These are phyloP conservation scores for Drosophila micromelanica DNA, from an alignment of 1,140 invertebrate species.

Conservation along the genomic window DNA sequence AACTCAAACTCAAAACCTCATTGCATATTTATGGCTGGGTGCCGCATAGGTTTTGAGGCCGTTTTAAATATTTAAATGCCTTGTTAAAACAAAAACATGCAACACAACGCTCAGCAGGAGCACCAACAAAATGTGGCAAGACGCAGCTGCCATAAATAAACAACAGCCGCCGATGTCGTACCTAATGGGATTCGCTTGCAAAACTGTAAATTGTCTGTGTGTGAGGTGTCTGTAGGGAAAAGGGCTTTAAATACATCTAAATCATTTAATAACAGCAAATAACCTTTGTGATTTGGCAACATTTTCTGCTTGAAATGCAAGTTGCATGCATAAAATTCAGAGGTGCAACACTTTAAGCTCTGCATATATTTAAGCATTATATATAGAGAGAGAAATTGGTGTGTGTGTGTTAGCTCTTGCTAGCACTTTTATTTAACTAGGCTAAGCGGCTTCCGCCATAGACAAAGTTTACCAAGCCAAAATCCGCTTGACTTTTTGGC, in stretches of 20 bases:
- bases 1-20: conserved; percentile 47
- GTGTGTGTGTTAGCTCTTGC: conserved; percentile 36
- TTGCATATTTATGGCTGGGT: conserved; percentile 71
- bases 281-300: conserved; percentile 13
- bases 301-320: background rate
- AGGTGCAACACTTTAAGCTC: conserved; percentile 12
- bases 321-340: background rate
- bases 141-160: conserved; percentile 78
- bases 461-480: conserved; percentile 71
- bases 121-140: conserved; percentile 28
- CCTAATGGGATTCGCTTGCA: conserved; percentile 35
- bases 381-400: background rate
- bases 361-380: background rate
- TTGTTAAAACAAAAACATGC: conserved; percentile 47
- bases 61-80: conserved; percentile 79
- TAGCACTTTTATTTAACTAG: conserved; percentile 77
- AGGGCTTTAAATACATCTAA: conserved; percentile 23
- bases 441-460: conserved; percentile 73
- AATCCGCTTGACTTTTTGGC: conserved; percentile 76
- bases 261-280: conserved; percentile 43
- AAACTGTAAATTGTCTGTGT: conserved; percentile 9
- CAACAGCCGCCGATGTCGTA: conserved; percentile 43
- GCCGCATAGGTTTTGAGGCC: conserved; percentile 48
- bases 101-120: conserved; percentile 9
- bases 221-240: background rate